Base-by-base conservation (phyloP, 2,888 invertebrate genomes). In the Molorchus minor region DNA sequence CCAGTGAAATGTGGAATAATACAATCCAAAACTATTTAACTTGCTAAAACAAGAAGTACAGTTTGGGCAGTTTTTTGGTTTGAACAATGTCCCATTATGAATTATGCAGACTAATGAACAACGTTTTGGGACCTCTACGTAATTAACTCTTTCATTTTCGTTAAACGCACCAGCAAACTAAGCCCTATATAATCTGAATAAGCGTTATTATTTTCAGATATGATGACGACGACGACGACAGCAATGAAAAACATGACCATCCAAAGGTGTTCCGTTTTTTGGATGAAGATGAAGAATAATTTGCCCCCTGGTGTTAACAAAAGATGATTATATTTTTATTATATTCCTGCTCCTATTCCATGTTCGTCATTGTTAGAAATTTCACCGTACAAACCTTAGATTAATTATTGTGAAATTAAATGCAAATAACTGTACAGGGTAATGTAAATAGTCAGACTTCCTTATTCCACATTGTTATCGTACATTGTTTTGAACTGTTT, bases 141-240 rank as follows among this genome's bases (percentile, higher is more conserved):
- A 7, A 33, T 3, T 10, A 3, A 33, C 3, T 33, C 12, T 33
- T 33, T 33, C 33, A 33, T 33, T 25, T 25, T 25, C 12, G 12
- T n/a, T n/a, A n/a, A n/a, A n/a, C n/a, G n/a, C n/a, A n/a, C n/a
- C n/a, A n/a, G n/a, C n/a, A n/a, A n/a, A n/a, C n/a, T n/a, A n/a
- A n/a, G n/a, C 21, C 12, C 13, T 19, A 16, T 49, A 1, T 10
- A 8, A 40, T 15, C 17, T 10, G 1, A n/a, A 4, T 33, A 51
- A n/a, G n/a, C n/a, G n/a, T n/a, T n/a, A n/a, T 30, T 20, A 19
- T 44, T 62, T 38, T 15, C 44, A 68, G 68, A 20, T 60, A 49
- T 12, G 53, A 61, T 19, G 67, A 70, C 20, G 69, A 71, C 38
- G 72, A 72, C 38, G 71, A 71, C 21, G 69, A 71, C 47, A 69